These are phyloP conservation scores for Nemotelus pantherinus DNA, from an alignment of 2,888 invertebrate species.

Conservation along the genomic window DNA sequence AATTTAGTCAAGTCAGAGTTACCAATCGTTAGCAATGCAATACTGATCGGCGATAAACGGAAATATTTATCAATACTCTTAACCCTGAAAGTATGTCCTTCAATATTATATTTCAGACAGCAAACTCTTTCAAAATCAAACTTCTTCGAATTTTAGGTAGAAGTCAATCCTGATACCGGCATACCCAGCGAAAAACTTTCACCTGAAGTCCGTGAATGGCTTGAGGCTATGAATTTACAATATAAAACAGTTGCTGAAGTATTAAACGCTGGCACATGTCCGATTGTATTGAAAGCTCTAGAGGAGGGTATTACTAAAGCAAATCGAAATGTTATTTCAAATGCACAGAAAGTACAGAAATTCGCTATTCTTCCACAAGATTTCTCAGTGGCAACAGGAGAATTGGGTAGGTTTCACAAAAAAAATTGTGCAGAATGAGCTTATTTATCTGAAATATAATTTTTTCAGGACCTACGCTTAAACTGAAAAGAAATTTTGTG, in stretches of 20 bases:
- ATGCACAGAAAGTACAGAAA: constrained; percentile 85
- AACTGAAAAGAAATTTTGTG: constrained; percentile 78
- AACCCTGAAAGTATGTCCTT: constrained; percentile 78
- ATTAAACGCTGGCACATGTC: constrained; percentile 67
- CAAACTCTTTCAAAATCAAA: constrained; percentile 65
- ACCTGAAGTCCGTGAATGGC: constrained; percentile 72
- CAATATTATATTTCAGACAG: constrained; percentile 66
- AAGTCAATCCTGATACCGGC: constrained; percentile 74
- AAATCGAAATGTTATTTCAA: constrained; percentile 78
- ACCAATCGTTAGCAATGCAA: constrained; percentile 80
- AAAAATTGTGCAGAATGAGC: neutral
- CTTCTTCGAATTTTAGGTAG: constrained; percentile 68
- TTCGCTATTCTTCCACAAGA: constrained; percentile 81
- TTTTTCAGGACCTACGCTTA: constrained; percentile 81
- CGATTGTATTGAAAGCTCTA: constrained; percentile 72
- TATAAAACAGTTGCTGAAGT: constrained; percentile 75
- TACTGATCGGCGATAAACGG: constrained; percentile 85
- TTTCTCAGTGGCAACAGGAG: constrained; percentile 82
- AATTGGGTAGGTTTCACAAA: constrained; percentile 67
- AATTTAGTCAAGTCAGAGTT: constrained; percentile 80
- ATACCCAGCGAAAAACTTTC: constrained; percentile 74
- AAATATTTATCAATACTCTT: constrained; percentile 88
- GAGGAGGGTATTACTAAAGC: constrained; percentile 77
- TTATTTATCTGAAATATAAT: too few species aligned
- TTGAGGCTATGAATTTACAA: constrained; percentile 70